These are phyloP conservation scores for Amblyjoppa proteus DNA, from an alignment of 2,888 invertebrate species.

Conservation along the genomic window DNA sequence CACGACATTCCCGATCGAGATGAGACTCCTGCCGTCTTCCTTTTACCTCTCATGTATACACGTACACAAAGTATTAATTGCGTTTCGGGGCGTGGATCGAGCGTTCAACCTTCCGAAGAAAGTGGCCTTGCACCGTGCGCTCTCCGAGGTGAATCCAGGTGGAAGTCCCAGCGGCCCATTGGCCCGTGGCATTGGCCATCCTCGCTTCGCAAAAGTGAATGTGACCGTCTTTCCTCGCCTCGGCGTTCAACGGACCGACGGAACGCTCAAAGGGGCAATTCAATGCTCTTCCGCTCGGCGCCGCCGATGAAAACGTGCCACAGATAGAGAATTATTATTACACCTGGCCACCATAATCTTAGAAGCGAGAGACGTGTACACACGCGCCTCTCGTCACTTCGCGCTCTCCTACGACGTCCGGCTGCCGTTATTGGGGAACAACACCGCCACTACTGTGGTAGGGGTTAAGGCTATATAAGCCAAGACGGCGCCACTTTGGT, in stretches of 20 bases:
- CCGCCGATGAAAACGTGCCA: constrained; percentile 53
- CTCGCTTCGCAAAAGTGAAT: constrained; percentile 73
- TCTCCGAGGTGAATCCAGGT: constrained; percentile 62
- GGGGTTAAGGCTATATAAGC: constrained; percentile 84
- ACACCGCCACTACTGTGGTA: constrained; percentile 70
- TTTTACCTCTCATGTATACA: neutral
- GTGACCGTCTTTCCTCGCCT: constrained; percentile 67
- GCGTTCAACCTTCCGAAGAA: constrained; percentile 68
- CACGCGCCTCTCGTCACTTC: constrained; percentile 18
- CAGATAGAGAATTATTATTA: constrained; percentile 71
- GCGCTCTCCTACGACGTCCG: constrained; percentile 22
- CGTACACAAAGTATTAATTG: neutral
- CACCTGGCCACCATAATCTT: constrained; percentile 68
- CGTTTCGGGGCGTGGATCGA: constrained; percentile 40
- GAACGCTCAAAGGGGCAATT: constrained; percentile 33
- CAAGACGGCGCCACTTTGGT: constrained; percentile 76
- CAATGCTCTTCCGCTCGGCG: constrained; percentile 35
- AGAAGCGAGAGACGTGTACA: constrained; percentile 57
- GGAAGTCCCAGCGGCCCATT: constrained; percentile 69
- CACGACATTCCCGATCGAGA: constrained; percentile 12
- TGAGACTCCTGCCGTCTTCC: neutral
- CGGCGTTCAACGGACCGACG: constrained; percentile 23
- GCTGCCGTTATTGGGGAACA: constrained; percentile 49
- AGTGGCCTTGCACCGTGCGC: constrained; percentile 70
- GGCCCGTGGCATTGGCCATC: constrained; percentile 65